Evolutionary conservation across 2,888 invertebrate genomes (phyloP), one percentile per base, ranked within the genome.

Genomic region (Morinoia aosen): DNA sequence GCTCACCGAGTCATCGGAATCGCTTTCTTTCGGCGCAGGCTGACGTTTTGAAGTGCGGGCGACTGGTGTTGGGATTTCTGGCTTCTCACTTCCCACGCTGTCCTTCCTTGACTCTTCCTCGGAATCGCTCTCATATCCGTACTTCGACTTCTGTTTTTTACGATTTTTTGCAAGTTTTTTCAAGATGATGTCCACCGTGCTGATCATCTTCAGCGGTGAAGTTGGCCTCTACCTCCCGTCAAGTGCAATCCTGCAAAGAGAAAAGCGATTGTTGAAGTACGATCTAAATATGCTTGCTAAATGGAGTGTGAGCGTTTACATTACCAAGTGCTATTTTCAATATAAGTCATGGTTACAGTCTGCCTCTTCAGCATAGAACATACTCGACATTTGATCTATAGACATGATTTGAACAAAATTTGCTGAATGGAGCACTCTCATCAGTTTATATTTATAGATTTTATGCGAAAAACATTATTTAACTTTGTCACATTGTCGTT

Each of bases 181-280:
- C 57, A 93, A 33, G 57, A 93, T 33, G 93, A 93, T 57, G 33
- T 93, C 93, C 58, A 93, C 93, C 5, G 93, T 93, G 40, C 93
- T 93, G 33, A 93, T 57, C 93, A 93, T 93, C 93, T 93, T 93
- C 48, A 0, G 25, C 33, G 33, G 25, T 25, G 16, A 61, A 61
- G 61, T 16, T 61, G 61, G 61, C 61, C 61, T 61, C 61, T 61
- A 61, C 61, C 14, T 16, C 61, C 61, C 19, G 61, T 61, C 14
- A 61, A 33, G 25, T 76, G 16, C 25, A 25, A 33, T 76, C 33
- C 76, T 76, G 76, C 76, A 16, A 16, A 76, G 33, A 76, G 76
- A 76, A 76, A 76, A 14, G 33, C 19, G 16, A 25, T 1, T 3
- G 25, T 19, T 76, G 19, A 76, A 33, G 10, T 33, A 33, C 25